These are phyloP conservation scores for Panulirus ornatus DNA, from an alignment of 1,140 invertebrate genomes.

Conservation along the genomic window DNA sequence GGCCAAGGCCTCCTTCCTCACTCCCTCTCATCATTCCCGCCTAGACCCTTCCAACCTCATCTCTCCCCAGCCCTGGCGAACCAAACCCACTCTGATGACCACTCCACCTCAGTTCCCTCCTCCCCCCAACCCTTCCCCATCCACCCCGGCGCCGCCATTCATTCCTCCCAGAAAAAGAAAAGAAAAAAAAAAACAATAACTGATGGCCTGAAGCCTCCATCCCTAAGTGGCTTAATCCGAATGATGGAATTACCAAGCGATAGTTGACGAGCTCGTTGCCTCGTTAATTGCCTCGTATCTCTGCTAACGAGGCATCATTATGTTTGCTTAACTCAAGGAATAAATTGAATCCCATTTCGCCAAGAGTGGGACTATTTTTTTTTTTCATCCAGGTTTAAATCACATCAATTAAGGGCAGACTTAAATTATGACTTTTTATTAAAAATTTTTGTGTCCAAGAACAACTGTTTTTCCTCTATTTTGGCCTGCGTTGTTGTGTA, in stretches of 20 bases:
- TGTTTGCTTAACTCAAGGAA: background rate
- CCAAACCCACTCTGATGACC: background rate
- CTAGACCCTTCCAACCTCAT: background rate
- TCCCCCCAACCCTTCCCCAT: background rate
- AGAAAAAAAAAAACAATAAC: too few relatives aligned
- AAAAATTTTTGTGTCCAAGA: too few relatives aligned
- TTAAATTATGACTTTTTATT: too few relatives aligned
- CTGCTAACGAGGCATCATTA: constrained; percentile 15
- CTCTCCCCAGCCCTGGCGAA: background rate
- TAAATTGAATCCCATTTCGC: background rate
- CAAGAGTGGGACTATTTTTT: background rate
- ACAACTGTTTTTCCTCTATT: too few relatives aligned
- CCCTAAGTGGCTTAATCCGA: background rate
- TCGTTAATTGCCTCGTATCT: constrained; percentile 16
- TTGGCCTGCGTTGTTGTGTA: too few relatives aligned
- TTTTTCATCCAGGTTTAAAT: too few relatives aligned
- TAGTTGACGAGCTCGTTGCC: background rate
- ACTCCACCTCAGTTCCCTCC: background rate
- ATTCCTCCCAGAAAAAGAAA: too few relatives aligned
- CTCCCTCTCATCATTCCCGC: background rate
- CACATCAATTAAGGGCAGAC: too few relatives aligned
- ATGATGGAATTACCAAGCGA: background rate
- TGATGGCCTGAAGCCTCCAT: too few relatives aligned
- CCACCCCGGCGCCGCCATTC: background rate
- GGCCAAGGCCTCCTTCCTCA: background rate